A percentile compares a stretch with the other conserved stretches of the same genome.
Conservation (phyloP, 2,797 vertebrate species). For the Cirrhinus mrigala region DNA sequence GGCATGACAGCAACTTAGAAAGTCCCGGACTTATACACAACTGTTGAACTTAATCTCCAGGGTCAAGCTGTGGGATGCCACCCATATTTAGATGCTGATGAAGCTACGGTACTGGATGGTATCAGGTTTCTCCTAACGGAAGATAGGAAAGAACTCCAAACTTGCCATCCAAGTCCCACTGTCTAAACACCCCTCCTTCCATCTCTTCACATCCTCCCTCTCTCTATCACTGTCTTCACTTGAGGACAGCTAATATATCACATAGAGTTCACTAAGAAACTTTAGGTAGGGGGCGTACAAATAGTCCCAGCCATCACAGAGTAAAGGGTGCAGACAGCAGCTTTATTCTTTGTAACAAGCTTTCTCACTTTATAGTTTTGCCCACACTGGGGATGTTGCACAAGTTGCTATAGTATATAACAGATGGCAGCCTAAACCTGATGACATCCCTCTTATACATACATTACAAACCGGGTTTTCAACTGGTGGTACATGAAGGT, state of each 20-base stretch:
- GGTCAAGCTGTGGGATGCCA: conserved; percentile 2
- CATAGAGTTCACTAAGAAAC: conserved; percentile 14
- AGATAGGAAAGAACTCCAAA: conserved; percentile 13
- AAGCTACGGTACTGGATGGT: background rate
- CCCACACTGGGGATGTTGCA: conserved; percentile 11
- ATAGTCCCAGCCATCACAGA: background rate
- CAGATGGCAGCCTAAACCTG: background rate
- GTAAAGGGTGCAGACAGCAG: background rate
- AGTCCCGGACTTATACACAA: background rate
- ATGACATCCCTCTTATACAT: background rate
- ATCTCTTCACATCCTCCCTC: background rate
- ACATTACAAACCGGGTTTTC: background rate
- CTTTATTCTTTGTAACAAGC: background rate
- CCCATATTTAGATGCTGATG: conserved; percentile 30
- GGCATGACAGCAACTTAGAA: conserved; percentile 12
- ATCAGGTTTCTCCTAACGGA: conserved; percentile 28
- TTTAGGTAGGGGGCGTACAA: background rate
- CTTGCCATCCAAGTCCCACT: background rate
- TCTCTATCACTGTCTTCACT: conserved; percentile 2
- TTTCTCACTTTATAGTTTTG: background rate
- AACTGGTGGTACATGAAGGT: background rate
- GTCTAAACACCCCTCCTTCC: background rate
- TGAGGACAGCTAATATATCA: conserved; percentile 27
- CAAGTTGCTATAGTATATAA: conserved; percentile 3
- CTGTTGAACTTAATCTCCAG: conserved; percentile 19